Base-by-base conservation (phyloP, 2,113 vertebrate species). In the Numida meleagris region DNA sequence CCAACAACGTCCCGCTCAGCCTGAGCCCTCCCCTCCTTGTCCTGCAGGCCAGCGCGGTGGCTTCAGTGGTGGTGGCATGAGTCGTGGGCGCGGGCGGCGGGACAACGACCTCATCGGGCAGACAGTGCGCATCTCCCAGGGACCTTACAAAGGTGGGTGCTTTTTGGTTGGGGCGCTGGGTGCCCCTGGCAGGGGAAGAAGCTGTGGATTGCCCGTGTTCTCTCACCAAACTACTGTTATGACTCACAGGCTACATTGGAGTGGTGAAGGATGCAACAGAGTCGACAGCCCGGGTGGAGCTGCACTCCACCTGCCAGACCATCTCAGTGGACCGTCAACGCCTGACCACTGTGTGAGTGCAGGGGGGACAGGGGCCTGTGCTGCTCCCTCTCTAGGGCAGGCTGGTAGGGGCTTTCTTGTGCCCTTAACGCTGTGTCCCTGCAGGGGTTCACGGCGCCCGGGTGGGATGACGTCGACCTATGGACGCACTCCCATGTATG, bases 281-380 rank as follows among this genome's bases (percentile, higher is more conserved):
- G 96, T 99, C 99, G 1, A 99, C 99, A 0, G 99, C 99, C 24
- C 95, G 99, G 0, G 99, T 99, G 70, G 99, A 99, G 95, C 98
- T 99, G 70, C 99, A 99, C 93, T 99, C 99, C 34, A 99, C 99
- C 45, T 99, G 99, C 94, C 99, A 99, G 98, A 99, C 99, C 77
- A 99, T 99, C 97, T 99, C 99, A 0, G 99, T 99, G 79, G 99
- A 99, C 96, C 92, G 99, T 5, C 99, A 99, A 97, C 98, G 99
- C 11, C 95, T 99, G 21, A 99, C 99, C 50, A 98, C 98, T 0
- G 98, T 99, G 99, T 99, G 83, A 87, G 94, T 67, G 8, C 8
- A 17, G 27, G 16, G 5, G 53, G 36, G 71, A 34, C 9, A 18
- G 25, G 17, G 34, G 25, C 10, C 31, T 6, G 21, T 12, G 40